phyloP scores from a whole-genome alignment of 2,888 invertebrate genomes.

The Merodon equestris region DNA sequence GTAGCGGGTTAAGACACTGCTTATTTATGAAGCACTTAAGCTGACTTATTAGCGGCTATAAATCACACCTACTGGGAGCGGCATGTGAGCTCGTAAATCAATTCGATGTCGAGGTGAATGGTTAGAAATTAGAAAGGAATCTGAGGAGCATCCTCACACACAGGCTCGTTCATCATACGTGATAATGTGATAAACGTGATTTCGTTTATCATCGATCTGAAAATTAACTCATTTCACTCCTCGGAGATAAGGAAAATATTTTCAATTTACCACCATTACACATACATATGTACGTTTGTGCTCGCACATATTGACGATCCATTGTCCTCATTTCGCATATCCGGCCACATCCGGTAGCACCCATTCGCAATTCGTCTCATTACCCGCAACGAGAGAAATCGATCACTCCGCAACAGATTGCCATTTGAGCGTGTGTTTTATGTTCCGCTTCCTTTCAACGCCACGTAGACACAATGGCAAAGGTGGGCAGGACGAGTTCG shows the following conservation, averaged over 20 bases:
- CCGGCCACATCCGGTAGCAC: too few relatives aligned
- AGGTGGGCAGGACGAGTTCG: not conserved
- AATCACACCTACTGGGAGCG: conserved; percentile 28
- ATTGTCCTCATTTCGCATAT: too few relatives aligned
- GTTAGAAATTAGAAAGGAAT: not conserved
- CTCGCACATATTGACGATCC: too few relatives aligned
- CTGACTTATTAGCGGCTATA: conserved; percentile 43
- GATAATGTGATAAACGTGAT: too few relatives aligned
- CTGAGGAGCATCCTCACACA: too few relatives aligned
- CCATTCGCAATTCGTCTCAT: conserved; percentile 20
- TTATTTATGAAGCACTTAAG: conserved; percentile 48
- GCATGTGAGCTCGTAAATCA: conserved; percentile 38
- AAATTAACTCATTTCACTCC: conserved; percentile 58
- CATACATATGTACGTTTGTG: too few relatives aligned
- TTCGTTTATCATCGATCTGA: conserved; percentile 6
- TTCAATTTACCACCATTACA: conserved; percentile 46
- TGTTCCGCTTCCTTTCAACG: conserved; percentile 9
- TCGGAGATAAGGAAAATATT: conserved; percentile 56
- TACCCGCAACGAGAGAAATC: conserved; percentile 35
- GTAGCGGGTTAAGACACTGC: conserved; percentile 15
- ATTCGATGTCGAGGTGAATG: conserved; percentile 2
- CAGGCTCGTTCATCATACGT: too few relatives aligned
- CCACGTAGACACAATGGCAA: conserved; percentile 21
- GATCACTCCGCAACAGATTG: conserved; percentile 57
- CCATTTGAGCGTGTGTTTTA: conserved; percentile 26